phyloP scores from a whole-genome alignment of 2,888 invertebrate genomes.

The Cybosia mesomella region DNA sequence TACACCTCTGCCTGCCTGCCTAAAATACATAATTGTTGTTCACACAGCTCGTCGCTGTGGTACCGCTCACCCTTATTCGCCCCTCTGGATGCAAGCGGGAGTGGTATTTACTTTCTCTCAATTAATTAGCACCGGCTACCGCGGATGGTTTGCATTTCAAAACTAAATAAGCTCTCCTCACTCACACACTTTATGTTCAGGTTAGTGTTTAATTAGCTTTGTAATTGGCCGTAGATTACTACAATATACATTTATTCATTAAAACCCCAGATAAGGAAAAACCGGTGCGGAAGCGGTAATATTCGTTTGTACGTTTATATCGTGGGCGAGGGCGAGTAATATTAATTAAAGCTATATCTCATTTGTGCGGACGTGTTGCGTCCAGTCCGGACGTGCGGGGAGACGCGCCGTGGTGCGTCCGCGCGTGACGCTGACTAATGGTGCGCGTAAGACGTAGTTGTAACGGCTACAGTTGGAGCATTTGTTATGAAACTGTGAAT shows the following conservation, averaged over 20 bases:
- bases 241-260: slow-evolving; percentile 10
- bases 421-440: no score
- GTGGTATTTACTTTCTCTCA: slow-evolving; percentile 39
- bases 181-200: slow-evolving; percentile 15
- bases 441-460: background rate
- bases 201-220: slow-evolving; percentile 11
- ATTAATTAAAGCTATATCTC: slow-evolving; percentile 70
- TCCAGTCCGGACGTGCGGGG: background rate
- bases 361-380: slow-evolving; percentile 45
- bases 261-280: slow-evolving; percentile 1
- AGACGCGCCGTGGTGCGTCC: no score
- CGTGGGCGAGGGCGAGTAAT: slow-evolving; percentile 49
- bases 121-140: slow-evolving; percentile 49
- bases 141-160: slow-evolving; percentile 29
- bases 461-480: no score
- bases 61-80: no score
- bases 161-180: slow-evolving; percentile 13
- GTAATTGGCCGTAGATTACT: slow-evolving; percentile 12
- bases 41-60: no score
- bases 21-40: background rate
- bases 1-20: no score
- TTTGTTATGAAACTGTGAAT: no score
- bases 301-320: slow-evolving; percentile 50
- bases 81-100: no score
- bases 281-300: background rate